These are phyloP conservation scores for Drosophila rubida DNA, from an alignment of 2,888 invertebrate genomes.

Conservation along the genomic window DNA sequence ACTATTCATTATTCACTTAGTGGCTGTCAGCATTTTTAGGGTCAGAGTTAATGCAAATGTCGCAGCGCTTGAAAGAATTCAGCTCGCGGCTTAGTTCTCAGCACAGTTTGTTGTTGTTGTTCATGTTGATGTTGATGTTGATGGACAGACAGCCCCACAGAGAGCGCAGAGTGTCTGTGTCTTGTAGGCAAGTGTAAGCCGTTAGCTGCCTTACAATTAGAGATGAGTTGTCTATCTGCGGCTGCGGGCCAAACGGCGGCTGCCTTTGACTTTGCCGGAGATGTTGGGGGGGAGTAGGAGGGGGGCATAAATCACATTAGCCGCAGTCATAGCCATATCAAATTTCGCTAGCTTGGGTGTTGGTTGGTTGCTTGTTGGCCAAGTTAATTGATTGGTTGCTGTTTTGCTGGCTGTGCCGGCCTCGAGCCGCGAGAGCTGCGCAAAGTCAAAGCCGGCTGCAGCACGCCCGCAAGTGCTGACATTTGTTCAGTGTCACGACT, in stretches of 20 bases:
- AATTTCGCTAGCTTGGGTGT: conserved; percentile 65
- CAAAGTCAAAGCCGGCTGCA: conserved; percentile 50
- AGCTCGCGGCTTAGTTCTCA: neutral
- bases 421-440: conserved; percentile 58
- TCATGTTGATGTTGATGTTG: too few species aligned
- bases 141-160: too few species aligned
- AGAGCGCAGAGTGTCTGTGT: too few species aligned
- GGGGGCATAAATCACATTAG: conserved; percentile 66
- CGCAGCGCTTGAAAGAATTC: conserved; percentile 2
- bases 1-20: conserved; percentile 46
- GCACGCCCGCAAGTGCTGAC: conserved; percentile 79
- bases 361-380: conserved; percentile 57
- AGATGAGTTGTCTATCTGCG: conserved; percentile 38
- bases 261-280: conserved; percentile 48
- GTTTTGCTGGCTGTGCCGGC: conserved; percentile 26
- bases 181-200: conserved; percentile 13
- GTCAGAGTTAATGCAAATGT: conserved; percentile 54
- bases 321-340: conserved; percentile 71
- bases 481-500: conserved; percentile 80
- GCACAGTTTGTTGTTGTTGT: too few species aligned
- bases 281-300: neutral
- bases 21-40: conserved; percentile 33
- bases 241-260: conserved; percentile 40
- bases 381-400: conserved; percentile 74
- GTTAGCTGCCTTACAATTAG: conserved; percentile 49